Base-by-base conservation (phyloP, 1,140 invertebrate genomes). In the Caenorhabditis inopinata region DNA sequence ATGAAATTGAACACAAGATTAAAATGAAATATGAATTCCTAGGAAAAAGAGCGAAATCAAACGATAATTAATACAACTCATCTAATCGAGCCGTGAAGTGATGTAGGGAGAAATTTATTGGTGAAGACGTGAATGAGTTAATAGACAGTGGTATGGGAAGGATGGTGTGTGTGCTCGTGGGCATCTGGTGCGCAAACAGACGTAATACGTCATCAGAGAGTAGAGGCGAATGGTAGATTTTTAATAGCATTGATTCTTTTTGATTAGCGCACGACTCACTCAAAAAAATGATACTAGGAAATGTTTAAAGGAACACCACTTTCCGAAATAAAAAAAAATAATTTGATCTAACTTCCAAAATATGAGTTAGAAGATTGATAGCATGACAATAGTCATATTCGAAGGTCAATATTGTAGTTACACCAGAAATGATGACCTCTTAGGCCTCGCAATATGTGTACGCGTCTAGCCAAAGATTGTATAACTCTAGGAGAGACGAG, bases 361-460 rank as follows among this genome's bases (percentile, higher is more conserved):
- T 0, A 58, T 32, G 23, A 58, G 35, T 32, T 58, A 16, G 12
- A 7, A 58, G 16, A 32, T n/a, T 68, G 58, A 38, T 68, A 68
- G n/a, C 58, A 68, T 5, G 11, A 42, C 58, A 42, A 68, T 68
- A 29, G 32, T 68, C 32, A 68, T 68, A 68, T 38, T 68, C 16
- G 32, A 68, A 23, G 58, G n/a, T 32, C 32, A 68, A 68, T 68
- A 68, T 68, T 68, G 58, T 68, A 68, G 58, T 68, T 32, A 38
- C 58, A 68, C 58, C 58, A 68, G 58, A 29, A 42, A 42, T 38
- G 32, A 68, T 68, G 58, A 68, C 58, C 58, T 68, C 32, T 68
- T 68, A 68, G 58, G 4, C 58, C 58, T 12, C 58, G 58, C 58
- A 68, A 68, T 68, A 68, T 68, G 58, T 68, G 58, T 68, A 29